A percentile compares a stretch with the other conserved stretches of the same genome.
Evolutionary conservation across 2,113 vertebrate genomes (phyloP).

Genomic region (Guaruba guarouba): DNA sequence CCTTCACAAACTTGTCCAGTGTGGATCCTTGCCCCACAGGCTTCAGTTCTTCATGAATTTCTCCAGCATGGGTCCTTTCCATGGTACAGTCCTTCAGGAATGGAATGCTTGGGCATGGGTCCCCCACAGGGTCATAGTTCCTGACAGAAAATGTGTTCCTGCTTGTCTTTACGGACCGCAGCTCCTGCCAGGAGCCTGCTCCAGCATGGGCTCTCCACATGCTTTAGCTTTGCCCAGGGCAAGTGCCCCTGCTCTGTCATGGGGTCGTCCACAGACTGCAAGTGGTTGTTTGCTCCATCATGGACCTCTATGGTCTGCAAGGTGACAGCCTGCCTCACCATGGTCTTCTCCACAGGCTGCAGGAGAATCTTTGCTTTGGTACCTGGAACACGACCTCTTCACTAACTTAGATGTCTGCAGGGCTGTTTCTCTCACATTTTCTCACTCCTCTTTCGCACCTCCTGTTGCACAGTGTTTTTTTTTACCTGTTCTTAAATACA

Average conservation of each 20-base stretch:
- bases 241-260: not conserved
- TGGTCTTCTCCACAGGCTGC: not conserved
- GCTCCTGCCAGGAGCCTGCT: not conserved
- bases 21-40: not conserved
- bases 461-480: not conserved
- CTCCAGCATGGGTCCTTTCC: not conserved
- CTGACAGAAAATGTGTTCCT: not conserved
- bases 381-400: not conserved
- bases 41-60: not conserved
- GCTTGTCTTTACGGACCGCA: not conserved
- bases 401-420: not conserved
- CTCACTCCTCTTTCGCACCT: not conserved
- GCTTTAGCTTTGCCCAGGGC: not conserved
- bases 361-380: not conserved
- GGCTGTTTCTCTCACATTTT: not conserved
- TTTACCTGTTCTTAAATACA: not conserved
- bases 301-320: not conserved
- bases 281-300: not conserved
- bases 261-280: not conserved
- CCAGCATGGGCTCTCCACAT: not conserved
- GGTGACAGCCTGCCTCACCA: not conserved
- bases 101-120: not conserved
- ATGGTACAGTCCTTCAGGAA: not conserved
- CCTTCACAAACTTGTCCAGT: not conserved
- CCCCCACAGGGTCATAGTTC: not conserved